Conservation (phyloP, 2,888 invertebrate genomes). For the Apoderus coryli region DNA sequence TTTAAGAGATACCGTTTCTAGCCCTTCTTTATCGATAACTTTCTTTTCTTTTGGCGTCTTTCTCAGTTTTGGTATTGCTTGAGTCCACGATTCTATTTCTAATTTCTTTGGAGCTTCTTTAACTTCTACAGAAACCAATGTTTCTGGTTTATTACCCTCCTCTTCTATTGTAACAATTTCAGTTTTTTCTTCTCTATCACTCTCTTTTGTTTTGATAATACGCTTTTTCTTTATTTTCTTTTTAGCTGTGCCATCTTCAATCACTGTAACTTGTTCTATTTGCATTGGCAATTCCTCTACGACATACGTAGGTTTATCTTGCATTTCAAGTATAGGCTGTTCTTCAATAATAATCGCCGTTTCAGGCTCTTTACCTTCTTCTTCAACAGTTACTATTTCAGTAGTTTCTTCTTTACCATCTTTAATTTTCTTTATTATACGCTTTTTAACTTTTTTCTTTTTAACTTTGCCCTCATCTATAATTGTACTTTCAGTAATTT, state of each 20-base stretch:
- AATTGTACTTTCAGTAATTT: constrained; percentile 31
- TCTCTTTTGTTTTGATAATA: constrained; percentile 32
- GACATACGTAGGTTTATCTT: constrained; percentile 3
- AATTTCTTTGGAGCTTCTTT: too few species aligned
- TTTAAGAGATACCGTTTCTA: constrained; percentile 30
- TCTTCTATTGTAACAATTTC: too few species aligned
- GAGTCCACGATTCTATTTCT: constrained; percentile 28
- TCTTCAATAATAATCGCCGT: constrained; percentile 25
- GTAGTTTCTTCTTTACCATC: constrained; percentile 31
- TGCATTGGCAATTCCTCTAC: constrained; percentile 17
- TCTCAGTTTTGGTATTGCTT: constrained; percentile 42
- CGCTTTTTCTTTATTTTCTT: constrained; percentile 32
- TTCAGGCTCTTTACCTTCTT: constrained; percentile 18
- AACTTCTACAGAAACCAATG: constrained; percentile 16
- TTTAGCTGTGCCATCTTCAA: constrained; percentile 14
- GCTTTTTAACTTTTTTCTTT: constrained; percentile 27
- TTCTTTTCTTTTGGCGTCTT: constrained; percentile 29
- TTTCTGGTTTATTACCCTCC: constrained; percentile 15
- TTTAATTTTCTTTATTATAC: constrained; percentile 29
- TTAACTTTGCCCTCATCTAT: constrained; percentile 14
- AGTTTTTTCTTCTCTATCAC: too few species aligned
- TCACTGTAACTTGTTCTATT: constrained; percentile 16
- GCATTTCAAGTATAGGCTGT: constrained; percentile 1
- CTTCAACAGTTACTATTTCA: constrained; percentile 22
- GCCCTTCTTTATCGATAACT: constrained; percentile 37